Evolutionary conservation across 37 sponge, comb jelly and placozoan genomes (phyloP), one percentile per base, ranked within the genome.

Genomic region (Chondrosia reniformis): DNA sequence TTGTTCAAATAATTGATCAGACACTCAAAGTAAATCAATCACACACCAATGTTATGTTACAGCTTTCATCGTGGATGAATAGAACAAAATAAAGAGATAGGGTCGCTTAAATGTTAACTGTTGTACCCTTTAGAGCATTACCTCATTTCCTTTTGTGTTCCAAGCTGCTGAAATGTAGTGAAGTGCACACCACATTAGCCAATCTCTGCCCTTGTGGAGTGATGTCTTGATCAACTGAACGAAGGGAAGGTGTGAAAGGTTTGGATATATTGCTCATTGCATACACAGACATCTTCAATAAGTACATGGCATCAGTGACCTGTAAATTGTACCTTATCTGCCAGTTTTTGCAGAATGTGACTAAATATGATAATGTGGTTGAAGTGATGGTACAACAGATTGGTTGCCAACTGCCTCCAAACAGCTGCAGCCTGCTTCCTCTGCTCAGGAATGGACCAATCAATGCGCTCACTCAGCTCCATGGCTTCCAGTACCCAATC

Each of bases 141-240:
- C 5, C 72, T 69, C 72, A 6, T 40, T 69, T 24, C 42, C 42
- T 28, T 28, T 56, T 56, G n/a, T n/a, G 61, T 41, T 69, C 72
- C 72, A 69, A n/a, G 72, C 41, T 59, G 61, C 30, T 41, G 85
- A 76, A 46, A 69, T 33, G 61, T 79, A 84, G 55, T 89, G 89
- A 33, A 84, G 85, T 0, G 76, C 45, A 40, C 85, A 81, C 89
- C 89, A 89, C 89, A 89, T 89, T 55, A 89, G 81, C 73, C 81
- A 89, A 63, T 80, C 81, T 28, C 85, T 54, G 6, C 85, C 89
- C 36, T 89, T 89, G 19, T 77, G 52, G 33, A 45, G 64, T 5
- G 45, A 43, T 38, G 39, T 21, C 42, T 65, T 80, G 31, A 67
- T 39, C 77, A 89, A 40, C 89, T 89, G 67, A 9, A 52, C 25